phyloP scores from a whole-genome alignment of 2,113 vertebrate species.

The Microtus montanus region DNA sequence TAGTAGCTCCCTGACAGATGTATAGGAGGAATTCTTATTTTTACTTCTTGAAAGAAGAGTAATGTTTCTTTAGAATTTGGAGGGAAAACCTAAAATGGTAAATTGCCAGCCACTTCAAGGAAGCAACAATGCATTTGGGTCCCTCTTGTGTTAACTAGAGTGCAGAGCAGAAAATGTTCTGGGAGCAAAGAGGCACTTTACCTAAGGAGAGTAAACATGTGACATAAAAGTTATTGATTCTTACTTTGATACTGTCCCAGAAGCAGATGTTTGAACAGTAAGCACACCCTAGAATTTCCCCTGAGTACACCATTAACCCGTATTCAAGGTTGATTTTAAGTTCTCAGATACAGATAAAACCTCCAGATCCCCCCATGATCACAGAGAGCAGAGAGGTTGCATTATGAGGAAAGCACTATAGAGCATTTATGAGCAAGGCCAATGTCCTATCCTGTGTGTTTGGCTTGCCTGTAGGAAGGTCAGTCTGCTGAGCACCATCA shows the following conservation, averaged over 20 bases:
- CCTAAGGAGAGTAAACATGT: conserved; percentile 15
- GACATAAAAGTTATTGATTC: conserved; percentile 39
- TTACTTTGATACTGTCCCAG: conserved; percentile 47
- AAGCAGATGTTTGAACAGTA: conserved; percentile 31
- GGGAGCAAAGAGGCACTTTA: conserved; percentile 47
- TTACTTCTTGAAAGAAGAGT: neutral
- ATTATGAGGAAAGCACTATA: accelerated
- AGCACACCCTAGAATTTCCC: neutral
- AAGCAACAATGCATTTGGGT: neutral
- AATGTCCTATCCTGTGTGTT: neutral
- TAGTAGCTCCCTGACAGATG: neutral
- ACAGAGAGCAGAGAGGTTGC: neutral
- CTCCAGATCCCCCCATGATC: neutral
- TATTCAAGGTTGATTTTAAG: conserved; percentile 42
- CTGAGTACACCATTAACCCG: neutral
- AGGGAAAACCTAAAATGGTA: neutral
- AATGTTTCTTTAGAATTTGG: neutral
- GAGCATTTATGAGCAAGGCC: neutral
- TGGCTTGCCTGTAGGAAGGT: neutral
- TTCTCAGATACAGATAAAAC: conserved; percentile 35
- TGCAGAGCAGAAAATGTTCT: neutral
- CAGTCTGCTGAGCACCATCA: neutral
- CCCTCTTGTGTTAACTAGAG: neutral
- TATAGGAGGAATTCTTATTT: neutral
- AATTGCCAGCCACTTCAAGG: conserved; percentile 33